Percentiles rank a stretch among this genome's conserved stretches.
Conservation (phyloP, 2,113 vertebrate species). For the Laticauda colubrina region DNA sequence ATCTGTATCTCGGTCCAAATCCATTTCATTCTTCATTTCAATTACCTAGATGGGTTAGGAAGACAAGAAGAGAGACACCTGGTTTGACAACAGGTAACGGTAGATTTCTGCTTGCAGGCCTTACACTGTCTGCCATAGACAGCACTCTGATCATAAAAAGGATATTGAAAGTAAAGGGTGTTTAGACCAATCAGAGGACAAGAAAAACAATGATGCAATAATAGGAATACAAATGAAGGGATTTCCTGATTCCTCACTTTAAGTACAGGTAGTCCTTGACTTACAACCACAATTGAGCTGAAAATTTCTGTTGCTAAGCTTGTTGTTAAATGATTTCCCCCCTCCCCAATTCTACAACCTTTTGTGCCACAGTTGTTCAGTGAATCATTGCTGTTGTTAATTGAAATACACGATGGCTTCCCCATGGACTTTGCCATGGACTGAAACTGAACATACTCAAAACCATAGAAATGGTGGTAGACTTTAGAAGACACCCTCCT, state of each 20-base stretch:
- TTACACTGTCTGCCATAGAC: neutral
- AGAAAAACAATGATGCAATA: neutral
- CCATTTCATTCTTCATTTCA: conserved; percentile 65
- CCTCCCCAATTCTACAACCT: neutral
- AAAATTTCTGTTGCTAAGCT: neutral
- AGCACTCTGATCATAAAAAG: accelerated
- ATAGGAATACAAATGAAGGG: neutral
- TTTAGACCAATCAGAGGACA: neutral
- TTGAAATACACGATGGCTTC: neutral
- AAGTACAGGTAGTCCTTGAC: neutral
- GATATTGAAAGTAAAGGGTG: neutral
- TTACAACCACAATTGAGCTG: neutral
- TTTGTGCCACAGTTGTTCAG: neutral
- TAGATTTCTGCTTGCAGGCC: neutral
- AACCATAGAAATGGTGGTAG: no score
- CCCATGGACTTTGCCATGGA: neutral
- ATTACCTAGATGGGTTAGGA: conserved; percentile 62
- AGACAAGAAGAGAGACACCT: neutral
- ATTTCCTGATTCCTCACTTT: neutral
- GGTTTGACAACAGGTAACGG: neutral
- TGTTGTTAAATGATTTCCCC: neutral
- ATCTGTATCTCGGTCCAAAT: conserved; percentile 76
- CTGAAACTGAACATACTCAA: no score
- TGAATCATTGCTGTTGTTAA: no score
- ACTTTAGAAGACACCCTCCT: no score